These are phyloP conservation scores for Sesia apiformis DNA, from an alignment of 2,888 invertebrate species.

Conservation along the genomic window DNA sequence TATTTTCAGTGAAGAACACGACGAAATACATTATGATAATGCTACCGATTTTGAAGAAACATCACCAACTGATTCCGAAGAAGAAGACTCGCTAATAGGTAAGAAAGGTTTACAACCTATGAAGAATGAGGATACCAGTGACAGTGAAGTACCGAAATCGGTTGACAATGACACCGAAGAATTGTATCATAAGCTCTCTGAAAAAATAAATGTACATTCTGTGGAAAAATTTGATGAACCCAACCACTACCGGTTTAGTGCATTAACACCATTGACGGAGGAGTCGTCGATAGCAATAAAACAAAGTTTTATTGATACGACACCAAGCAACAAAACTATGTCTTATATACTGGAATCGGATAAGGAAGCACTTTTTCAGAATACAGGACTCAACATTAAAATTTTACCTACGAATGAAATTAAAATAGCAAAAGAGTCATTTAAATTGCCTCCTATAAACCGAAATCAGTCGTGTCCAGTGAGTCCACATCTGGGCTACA, in stretches of 20 bases:
- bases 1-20: constrained; percentile 16
- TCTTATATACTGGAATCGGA: constrained; percentile 10
- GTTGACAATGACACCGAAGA: constrained; percentile 46
- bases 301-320: constrained; percentile 35
- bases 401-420: constrained; percentile 19
- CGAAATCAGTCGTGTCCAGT: constrained; percentile 29
- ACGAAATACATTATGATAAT: constrained; percentile 8
- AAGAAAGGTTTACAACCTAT: not conserved
- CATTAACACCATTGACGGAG: constrained; percentile 54
- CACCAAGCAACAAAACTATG: constrained; percentile 17
- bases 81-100: constrained; percentile 50
- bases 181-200: constrained; percentile 40
- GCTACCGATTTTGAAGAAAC: constrained; percentile 6
- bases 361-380: constrained; percentile 14
- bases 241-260: constrained; percentile 22
- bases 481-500: constrained; percentile 35
- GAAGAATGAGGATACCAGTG: constrained; percentile 18
- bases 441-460: constrained; percentile 54
- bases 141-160: constrained; percentile 36
- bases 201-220: constrained; percentile 24
- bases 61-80: constrained; percentile 29
- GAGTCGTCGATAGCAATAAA: constrained; percentile 34
- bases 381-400: constrained; percentile 33
- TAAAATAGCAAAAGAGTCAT: constrained; percentile 14
- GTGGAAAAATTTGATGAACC: constrained; percentile 18